Evolutionary conservation across 1,140 invertebrate genomes (phyloP).

Genomic region (Cotesia chilonis): DNA sequence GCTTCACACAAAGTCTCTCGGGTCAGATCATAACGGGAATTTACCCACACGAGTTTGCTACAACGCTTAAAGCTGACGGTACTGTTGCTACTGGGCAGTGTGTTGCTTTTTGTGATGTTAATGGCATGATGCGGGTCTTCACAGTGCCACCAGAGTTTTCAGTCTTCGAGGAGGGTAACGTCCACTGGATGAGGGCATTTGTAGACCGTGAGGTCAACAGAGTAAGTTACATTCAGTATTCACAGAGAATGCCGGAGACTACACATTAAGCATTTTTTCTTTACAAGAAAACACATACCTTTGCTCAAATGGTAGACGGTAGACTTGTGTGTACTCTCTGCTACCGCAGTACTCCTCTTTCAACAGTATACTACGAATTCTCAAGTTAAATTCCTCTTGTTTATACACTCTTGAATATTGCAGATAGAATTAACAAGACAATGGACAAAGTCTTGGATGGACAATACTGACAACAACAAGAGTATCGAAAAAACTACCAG

Average conservation of each 20-base stretch:
- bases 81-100: constrained; percentile 30
- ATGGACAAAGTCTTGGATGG: constrained; percentile 45
- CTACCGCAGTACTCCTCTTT: not conserved
- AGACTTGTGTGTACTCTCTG: too few relatives aligned
- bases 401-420: constrained; percentile 8
- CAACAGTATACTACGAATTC: not conserved
- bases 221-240: constrained; percentile 38
- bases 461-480: constrained; percentile 26
- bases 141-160: constrained; percentile 65
- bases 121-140: constrained; percentile 71
- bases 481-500: constrained; percentile 35
- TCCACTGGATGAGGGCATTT: constrained; percentile 53
- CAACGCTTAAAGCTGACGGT: constrained; percentile 43
- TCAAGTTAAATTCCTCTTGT: constrained; percentile 29
- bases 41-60: constrained; percentile 48
- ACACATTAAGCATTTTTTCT: not conserved
- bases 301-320: not conserved
- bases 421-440: constrained; percentile 46
- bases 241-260: not conserved
- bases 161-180: constrained; percentile 40
- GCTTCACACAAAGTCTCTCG: constrained; percentile 52
- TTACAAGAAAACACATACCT: not conserved
- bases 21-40: constrained; percentile 57
- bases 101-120: constrained; percentile 65
- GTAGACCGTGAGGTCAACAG: constrained; percentile 50